A percentile compares a stretch with the other conserved stretches of the same genome.
Conservation (phyloP, 2,888 invertebrate species). For the Alsophila aescularia region DNA sequence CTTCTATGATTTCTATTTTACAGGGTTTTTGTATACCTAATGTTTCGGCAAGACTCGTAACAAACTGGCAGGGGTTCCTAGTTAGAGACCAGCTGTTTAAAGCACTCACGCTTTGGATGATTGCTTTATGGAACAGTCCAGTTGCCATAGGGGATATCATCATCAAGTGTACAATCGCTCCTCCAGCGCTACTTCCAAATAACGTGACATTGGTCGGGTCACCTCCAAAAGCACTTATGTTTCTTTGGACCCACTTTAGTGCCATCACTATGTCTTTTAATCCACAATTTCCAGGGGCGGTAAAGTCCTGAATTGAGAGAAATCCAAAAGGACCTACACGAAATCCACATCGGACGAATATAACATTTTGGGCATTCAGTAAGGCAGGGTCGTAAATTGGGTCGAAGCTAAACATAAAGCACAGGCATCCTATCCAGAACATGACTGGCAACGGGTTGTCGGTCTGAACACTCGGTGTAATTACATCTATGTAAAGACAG, state of each 20-base stretch:
- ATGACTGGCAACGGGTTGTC: conserved; percentile 73
- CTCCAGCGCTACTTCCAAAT: conserved; percentile 77
- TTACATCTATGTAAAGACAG: conserved; percentile 73
- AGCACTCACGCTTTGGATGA: conserved; percentile 74
- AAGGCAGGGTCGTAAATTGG: conserved; percentile 63
- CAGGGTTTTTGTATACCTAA: conserved; percentile 56
- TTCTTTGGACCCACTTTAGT: conserved; percentile 74
- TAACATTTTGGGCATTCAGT: conserved; percentile 60
- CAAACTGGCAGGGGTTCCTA: conserved; percentile 62
- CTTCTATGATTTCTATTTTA: conserved; percentile 63
- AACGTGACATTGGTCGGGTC: conserved; percentile 76
- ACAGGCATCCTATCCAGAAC: conserved; percentile 77
- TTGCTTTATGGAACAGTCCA: conserved; percentile 76
- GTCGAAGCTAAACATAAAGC: conserved; percentile 58
- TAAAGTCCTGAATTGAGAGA: conserved; percentile 67
- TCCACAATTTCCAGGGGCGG: conserved; percentile 76
- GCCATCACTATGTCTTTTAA: conserved; percentile 75
- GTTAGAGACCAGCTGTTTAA: conserved; percentile 69
- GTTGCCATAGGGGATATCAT: conserved; percentile 77
- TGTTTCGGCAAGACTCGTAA: conserved; percentile 57
- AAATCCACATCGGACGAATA: conserved; percentile 75
- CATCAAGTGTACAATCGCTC: conserved; percentile 73
- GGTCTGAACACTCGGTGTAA: conserved; percentile 59
- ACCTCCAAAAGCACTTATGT: conserved; percentile 73
- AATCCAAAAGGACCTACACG: conserved; percentile 78